A percentile compares a stretch with the other conserved stretches of the same genome.
These are phyloP conservation scores for Melanotaenia trifasciata DNA, from an alignment of 2,797 vertebrate genomes.

Conservation along the genomic window DNA sequence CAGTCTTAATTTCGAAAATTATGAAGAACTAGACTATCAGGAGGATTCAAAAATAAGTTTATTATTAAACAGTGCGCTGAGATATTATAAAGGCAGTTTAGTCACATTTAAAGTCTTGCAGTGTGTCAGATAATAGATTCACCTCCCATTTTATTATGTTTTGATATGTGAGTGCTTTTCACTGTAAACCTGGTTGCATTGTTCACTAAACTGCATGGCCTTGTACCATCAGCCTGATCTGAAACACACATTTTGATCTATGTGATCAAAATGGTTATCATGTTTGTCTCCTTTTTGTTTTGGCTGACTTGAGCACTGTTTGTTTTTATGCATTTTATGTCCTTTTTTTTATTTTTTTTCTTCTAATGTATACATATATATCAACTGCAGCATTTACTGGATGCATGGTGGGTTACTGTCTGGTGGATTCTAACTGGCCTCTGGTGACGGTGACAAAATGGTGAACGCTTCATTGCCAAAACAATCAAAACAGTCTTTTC, in stretches of 20 bases:
- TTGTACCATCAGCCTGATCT: constrained; percentile 45
- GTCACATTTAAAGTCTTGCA: constrained; percentile 15
- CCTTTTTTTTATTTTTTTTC: constrained; percentile 29
- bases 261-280: constrained; percentile 70
- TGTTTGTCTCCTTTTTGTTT: constrained; percentile 22
- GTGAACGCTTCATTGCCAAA: constrained; percentile 60
- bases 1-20: not conserved
- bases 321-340: constrained; percentile 34
- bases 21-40: not conserved
- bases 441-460: constrained; percentile 46
- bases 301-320: constrained; percentile 27
- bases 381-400: constrained; percentile 28
- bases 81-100: not conserved
- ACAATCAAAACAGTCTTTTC: constrained; percentile 14
- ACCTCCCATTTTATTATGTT: constrained; percentile 24
- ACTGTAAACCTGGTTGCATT: constrained; percentile 23
- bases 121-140: constrained; percentile 50
- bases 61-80: not conserved
- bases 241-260: constrained; percentile 72
- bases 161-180: constrained; percentile 24
- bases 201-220: constrained; percentile 69
- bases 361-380: constrained; percentile 14
- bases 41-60: not conserved
- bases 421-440: constrained; percentile 27
- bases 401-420: constrained; percentile 10